Evolutionary conservation across 2,797 vertebrate genomes (phyloP).

Genomic region (Fringilla coelebs): DNA sequence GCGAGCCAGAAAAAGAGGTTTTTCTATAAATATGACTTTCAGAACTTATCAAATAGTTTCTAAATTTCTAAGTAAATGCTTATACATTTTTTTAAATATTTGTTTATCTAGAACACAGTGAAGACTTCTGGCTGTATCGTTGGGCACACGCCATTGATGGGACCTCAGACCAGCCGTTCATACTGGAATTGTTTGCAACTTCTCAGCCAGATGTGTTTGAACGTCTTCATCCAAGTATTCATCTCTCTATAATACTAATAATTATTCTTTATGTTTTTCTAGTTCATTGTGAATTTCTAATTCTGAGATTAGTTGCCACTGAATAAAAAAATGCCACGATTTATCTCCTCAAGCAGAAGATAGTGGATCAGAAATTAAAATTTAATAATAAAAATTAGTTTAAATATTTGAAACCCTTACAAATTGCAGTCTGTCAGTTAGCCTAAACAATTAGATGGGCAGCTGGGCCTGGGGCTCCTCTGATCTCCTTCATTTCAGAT

Average conservation of each 20-base stretch:
- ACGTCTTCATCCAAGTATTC: slow-evolving; percentile 81
- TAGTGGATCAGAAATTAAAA: not conserved
- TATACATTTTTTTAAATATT: slow-evolving; percentile 7
- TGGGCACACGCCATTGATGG: slow-evolving; percentile 90
- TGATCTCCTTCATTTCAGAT: not conserved
- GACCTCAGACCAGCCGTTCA: slow-evolving; percentile 83
- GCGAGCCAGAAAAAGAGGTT: slow-evolving; percentile 82
- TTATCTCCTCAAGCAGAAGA: not conserved
- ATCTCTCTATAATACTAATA: slow-evolving; percentile 6
- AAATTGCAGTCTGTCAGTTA: not conserved
- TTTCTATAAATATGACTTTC: slow-evolving; percentile 18
- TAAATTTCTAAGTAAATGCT: not conserved
- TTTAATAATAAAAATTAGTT: not conserved
- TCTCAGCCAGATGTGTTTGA: slow-evolving; percentile 91
- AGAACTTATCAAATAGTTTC: not conserved
- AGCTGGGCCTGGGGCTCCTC: not conserved
- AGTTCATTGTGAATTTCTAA: not conserved
- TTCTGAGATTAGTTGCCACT: not conserved
- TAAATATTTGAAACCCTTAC: not conserved
- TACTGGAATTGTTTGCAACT: slow-evolving; percentile 90
- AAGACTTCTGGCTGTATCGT: slow-evolving; percentile 90
- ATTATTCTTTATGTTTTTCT: not conserved
- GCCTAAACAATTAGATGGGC: not conserved
- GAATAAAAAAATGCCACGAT: not conserved
- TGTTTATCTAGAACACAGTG: slow-evolving; percentile 72